Conservation (phyloP, 2,888 invertebrate species). For the Gortyna flavago region DNA sequence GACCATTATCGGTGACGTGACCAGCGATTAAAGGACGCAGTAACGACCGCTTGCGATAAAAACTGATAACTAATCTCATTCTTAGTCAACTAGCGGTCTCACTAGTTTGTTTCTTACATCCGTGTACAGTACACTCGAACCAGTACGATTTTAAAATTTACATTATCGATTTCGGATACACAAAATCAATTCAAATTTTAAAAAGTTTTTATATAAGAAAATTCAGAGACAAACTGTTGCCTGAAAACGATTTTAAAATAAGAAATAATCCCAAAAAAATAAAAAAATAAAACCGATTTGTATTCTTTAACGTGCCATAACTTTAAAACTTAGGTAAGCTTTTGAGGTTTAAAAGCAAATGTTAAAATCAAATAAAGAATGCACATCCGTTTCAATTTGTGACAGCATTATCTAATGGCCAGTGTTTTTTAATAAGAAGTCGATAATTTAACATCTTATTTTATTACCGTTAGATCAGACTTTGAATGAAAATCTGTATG, state of each 20-base stretch:
- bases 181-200: conserved; percentile 18
- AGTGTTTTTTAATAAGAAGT: conserved; percentile 68
- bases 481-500: conserved; percentile 59
- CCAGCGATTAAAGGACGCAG: conserved; percentile 87
- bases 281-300: conserved; percentile 43
- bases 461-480: conserved; percentile 54
- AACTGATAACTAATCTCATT: conserved; percentile 87
- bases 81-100: conserved; percentile 80
- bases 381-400: conserved; percentile 51
- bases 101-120: conserved; percentile 81
- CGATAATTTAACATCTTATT: conserved; percentile 65
- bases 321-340: conserved; percentile 32
- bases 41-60: conserved; percentile 86
- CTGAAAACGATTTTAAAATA: conserved; percentile 15
- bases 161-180: conserved; percentile 7
- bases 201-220: conserved; percentile 13
- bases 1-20: conserved; percentile 85
- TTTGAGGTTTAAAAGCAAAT: conserved; percentile 50
- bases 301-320: conserved; percentile 37
- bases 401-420: conserved; percentile 56
- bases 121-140: conserved; percentile 66
- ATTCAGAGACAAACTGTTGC: conserved; percentile 1
- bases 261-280: conserved; percentile 27
- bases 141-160: conserved; percentile 24
- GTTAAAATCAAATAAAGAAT: conserved; percentile 53